Conservation (phyloP, 2,888 invertebrate species). For the Dynastes grantii region DNA sequence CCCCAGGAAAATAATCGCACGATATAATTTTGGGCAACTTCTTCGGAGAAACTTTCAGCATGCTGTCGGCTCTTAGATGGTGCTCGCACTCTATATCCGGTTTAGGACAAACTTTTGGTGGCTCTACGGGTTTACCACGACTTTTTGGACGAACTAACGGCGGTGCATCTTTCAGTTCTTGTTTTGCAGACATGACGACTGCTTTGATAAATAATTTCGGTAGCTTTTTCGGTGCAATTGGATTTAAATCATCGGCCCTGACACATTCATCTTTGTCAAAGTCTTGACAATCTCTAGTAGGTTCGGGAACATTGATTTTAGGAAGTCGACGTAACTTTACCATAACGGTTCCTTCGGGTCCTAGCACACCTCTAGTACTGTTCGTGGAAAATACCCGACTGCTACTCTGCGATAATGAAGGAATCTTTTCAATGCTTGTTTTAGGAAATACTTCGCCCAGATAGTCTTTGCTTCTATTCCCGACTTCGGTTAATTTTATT, state of each 20-base stretch:
- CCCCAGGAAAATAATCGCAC: slow-evolving; percentile 50
- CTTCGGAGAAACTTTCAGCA: slow-evolving; percentile 49
- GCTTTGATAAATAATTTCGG: slow-evolving; percentile 41
- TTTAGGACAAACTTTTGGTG: slow-evolving; percentile 33
- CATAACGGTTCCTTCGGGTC: slow-evolving; percentile 51
- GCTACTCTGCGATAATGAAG: background rate
- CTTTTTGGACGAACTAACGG: slow-evolving; percentile 51
- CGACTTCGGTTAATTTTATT: slow-evolving; percentile 5
- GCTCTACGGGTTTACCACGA: slow-evolving; percentile 40
- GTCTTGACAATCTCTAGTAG: slow-evolving; percentile 33
- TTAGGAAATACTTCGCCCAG: background rate
- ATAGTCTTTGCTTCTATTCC: slow-evolving; percentile 12
- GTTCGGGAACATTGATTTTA: slow-evolving; percentile 48
- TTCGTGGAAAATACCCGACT: slow-evolving; percentile 32
- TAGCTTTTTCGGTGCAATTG: slow-evolving; percentile 49
- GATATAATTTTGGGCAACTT: slow-evolving; percentile 53
- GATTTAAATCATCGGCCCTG: slow-evolving; percentile 54
- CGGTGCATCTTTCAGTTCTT: slow-evolving; percentile 48
- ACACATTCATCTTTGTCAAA: background rate
- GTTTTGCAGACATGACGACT: slow-evolving; percentile 11
- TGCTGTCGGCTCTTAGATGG: slow-evolving; percentile 51
- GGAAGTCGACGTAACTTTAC: slow-evolving; percentile 50
- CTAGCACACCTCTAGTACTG: slow-evolving; percentile 42
- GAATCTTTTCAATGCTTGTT: background rate
- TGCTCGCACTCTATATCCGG: slow-evolving; percentile 7